A percentile compares a stretch with the other conserved stretches of the same genome.
Conservation (phyloP, 2,888 invertebrate species). For the Neoscelio sp. region DNA sequence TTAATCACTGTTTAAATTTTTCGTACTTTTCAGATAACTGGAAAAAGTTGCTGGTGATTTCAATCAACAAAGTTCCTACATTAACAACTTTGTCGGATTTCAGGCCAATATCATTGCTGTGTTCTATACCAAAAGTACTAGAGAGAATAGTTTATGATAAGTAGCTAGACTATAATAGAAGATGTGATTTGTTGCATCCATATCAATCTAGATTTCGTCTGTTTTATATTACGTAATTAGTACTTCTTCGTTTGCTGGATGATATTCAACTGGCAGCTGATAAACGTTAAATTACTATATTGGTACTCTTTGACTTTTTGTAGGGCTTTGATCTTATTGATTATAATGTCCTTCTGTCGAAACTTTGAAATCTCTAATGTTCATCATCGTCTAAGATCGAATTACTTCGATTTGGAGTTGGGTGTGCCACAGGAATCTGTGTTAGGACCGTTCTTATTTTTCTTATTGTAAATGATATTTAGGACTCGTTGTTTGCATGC, state of each 20-base stretch:
- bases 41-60: slow-evolving; percentile 28
- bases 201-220: slow-evolving; percentile 23
- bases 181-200: slow-evolving; percentile 13
- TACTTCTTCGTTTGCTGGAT: background rate
- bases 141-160: slow-evolving; percentile 48
- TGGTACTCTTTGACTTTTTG: too few relatives aligned
- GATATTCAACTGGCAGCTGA: slow-evolving; percentile 1
- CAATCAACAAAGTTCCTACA: slow-evolving; percentile 19
- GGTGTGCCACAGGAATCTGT: too few relatives aligned
- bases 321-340: too few relatives aligned
- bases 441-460: too few relatives aligned
- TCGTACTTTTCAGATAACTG: slow-evolving; percentile 6
- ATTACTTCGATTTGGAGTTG: too few relatives aligned
- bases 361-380: too few relatives aligned
- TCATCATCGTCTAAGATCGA: too few relatives aligned
- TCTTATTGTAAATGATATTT: too few relatives aligned
- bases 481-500: too few relatives aligned
- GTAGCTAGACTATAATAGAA: background rate
- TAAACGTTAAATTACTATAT: background rate
- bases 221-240: slow-evolving; percentile 10
- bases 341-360: too few relatives aligned
- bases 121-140: slow-evolving; percentile 48
- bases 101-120: slow-evolving; percentile 38
- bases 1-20: background rate
- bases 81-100: slow-evolving; percentile 18